phyloP scores from a whole-genome alignment of 2,888 invertebrate species.

The Apantesis nais region DNA sequence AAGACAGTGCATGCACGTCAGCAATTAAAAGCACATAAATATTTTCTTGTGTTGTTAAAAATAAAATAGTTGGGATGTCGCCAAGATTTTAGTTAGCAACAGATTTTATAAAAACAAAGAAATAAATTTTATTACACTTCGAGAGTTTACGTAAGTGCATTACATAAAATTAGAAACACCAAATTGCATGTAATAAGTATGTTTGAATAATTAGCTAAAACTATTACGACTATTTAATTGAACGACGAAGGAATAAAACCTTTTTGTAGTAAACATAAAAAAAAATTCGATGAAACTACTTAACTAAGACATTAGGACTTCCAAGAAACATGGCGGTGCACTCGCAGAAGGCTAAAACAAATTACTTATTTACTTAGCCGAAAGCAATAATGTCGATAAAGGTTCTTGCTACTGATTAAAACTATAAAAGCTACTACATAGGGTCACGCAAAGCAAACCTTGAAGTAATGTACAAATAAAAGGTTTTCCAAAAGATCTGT shows the following conservation, averaged over 20 bases:
- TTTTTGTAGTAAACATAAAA: slow-evolving; percentile 28
- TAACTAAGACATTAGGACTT: slow-evolving; percentile 13
- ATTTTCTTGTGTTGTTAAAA: slow-evolving; percentile 52
- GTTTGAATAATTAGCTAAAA: slow-evolving; percentile 3
- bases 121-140: slow-evolving; percentile 45
- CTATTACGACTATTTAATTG: slow-evolving; percentile 22
- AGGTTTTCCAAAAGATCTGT: slow-evolving; percentile 17
- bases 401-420: slow-evolving; percentile 18
- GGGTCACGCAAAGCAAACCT: slow-evolving; percentile 16
- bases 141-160: slow-evolving; percentile 33
- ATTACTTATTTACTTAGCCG: slow-evolving; percentile 52
- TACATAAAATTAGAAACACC: slow-evolving; percentile 30
- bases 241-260: slow-evolving; percentile 14
- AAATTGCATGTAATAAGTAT: slow-evolving; percentile 20
- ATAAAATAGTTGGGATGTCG: slow-evolving; percentile 61
- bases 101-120: slow-evolving; percentile 51
- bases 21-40: slow-evolving; percentile 29
- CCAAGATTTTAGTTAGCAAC: slow-evolving; percentile 64
- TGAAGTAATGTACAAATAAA: slow-evolving; percentile 18
- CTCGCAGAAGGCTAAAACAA: slow-evolving; percentile 28
- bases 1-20: neutral
- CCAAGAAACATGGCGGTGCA: slow-evolving; percentile 32
- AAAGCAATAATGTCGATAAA: slow-evolving; percentile 48
- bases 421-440: slow-evolving; percentile 18
- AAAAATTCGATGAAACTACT: slow-evolving; percentile 17